Percentiles rank a stretch among this genome's conserved stretches.
These are phyloP conservation scores for Trypoxylus dichotomus DNA, from an alignment of 1,140 invertebrate genomes.

Conservation along the genomic window DNA sequence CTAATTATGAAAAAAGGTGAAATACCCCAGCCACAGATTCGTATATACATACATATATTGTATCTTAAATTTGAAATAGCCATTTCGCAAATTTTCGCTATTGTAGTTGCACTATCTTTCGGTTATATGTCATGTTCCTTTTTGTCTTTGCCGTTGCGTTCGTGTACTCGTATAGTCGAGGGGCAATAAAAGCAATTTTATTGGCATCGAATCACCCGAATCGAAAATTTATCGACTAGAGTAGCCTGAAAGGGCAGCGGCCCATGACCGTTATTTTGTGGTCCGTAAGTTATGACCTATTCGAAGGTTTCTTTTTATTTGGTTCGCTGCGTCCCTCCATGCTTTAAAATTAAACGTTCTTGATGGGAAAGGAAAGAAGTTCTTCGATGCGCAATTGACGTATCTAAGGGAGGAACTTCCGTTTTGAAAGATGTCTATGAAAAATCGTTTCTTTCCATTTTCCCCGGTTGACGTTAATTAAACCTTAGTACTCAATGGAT, in stretches of 20 bases:
- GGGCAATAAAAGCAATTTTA: background rate
- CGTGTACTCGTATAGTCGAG: background rate
- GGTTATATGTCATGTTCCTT: background rate
- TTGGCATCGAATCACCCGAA: background rate
- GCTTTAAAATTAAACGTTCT: background rate
- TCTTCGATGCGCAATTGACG: too few relatives aligned
- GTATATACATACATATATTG: too few relatives aligned
- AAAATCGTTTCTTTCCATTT: too few relatives aligned
- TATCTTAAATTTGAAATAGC: too few relatives aligned
- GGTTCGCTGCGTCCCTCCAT: background rate
- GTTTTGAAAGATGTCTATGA: too few relatives aligned
- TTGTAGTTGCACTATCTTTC: background rate
- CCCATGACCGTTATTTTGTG: background rate
- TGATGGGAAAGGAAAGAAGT: too few relatives aligned
- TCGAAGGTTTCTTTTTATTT: background rate
- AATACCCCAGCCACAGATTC: too few relatives aligned
- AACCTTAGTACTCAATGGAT: too few relatives aligned
- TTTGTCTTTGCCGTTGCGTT: background rate
- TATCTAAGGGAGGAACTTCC: too few relatives aligned
- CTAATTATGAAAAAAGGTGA: too few relatives aligned
- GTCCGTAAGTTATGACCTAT: slow-evolving; percentile 6
- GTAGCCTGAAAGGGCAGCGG: background rate
- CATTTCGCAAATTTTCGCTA: background rate
- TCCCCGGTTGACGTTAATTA: too few relatives aligned
- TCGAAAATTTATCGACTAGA: background rate